A percentile compares a stretch with the other conserved stretches of the same genome.
These are phyloP conservation scores for Leptinotarsa juncta DNA, from an alignment of 2,888 invertebrate genomes.

Conservation along the genomic window DNA sequence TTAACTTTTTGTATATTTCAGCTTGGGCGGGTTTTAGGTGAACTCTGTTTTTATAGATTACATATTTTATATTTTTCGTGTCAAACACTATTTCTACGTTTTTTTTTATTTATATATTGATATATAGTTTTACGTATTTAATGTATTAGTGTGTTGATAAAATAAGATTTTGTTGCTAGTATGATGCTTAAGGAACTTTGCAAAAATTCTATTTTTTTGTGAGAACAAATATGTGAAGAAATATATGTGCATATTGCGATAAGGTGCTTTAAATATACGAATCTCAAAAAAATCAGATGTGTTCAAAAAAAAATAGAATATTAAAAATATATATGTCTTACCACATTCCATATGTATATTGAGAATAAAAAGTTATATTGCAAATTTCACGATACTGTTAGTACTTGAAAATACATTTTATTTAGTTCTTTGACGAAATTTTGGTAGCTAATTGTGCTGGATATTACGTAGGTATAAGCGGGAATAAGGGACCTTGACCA, in stretches of 20 bases:
- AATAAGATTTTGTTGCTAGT: slow-evolving; percentile 20
- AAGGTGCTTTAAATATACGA: slow-evolving; percentile 53
- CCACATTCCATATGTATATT: slow-evolving; percentile 51
- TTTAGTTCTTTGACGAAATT: slow-evolving; percentile 49
- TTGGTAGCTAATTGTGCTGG: slow-evolving; percentile 48
- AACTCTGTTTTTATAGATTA: slow-evolving; percentile 47
- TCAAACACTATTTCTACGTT: slow-evolving; percentile 45
- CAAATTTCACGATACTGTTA: slow-evolving; percentile 49
- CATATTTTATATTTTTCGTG: slow-evolving; percentile 43
- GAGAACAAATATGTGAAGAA: slow-evolving; percentile 29
- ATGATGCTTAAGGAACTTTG: slow-evolving; percentile 8
- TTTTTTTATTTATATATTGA: slow-evolving; percentile 39
- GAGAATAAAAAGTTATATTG: slow-evolving; percentile 36
- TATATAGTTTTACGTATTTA: slow-evolving; percentile 30
- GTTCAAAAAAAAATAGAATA: slow-evolving; percentile 47
- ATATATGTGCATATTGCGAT: slow-evolving; percentile 39
- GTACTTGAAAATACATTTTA: slow-evolving; percentile 54
- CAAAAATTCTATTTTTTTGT: slow-evolving; percentile 27
- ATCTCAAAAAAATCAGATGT: slow-evolving; percentile 51
- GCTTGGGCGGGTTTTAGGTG: slow-evolving; percentile 58
- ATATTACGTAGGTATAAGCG: slow-evolving; percentile 37
- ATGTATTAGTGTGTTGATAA: slow-evolving; percentile 36
- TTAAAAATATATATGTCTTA: slow-evolving; percentile 45
- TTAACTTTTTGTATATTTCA: slow-evolving; percentile 39
- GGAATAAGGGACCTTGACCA: slow-evolving; percentile 50